Evolutionary conservation across 2,888 invertebrate genomes (phyloP).

Genomic region (Euproctis similis): DNA sequence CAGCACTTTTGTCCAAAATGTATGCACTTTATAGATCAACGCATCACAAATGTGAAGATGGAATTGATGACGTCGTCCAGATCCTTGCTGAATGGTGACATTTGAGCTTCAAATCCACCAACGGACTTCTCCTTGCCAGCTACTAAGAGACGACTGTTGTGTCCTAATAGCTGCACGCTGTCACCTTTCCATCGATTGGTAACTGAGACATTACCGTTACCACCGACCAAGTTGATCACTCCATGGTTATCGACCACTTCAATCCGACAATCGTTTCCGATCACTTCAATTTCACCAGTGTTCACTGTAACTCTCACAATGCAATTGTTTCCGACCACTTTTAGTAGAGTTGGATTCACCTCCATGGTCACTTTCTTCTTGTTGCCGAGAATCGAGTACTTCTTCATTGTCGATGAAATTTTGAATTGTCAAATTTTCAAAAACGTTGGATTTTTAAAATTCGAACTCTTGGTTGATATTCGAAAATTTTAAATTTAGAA

Average conservation of each 20-base stretch:
- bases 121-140: constrained; percentile 52
- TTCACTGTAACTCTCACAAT: constrained; percentile 52
- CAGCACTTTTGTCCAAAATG: constrained; percentile 26
- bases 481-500: constrained; percentile 6
- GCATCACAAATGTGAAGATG: constrained; percentile 67
- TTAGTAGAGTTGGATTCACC: constrained; percentile 48
- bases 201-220: constrained; percentile 50
- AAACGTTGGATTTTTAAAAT: too few species aligned
- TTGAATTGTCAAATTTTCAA: too few species aligned
- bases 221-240: constrained; percentile 55
- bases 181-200: constrained; percentile 52
- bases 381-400: constrained; percentile 62
- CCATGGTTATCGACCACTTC: constrained; percentile 58
- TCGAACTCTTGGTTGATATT: too few species aligned
- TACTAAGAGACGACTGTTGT: constrained; percentile 48
- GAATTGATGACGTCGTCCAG: constrained; percentile 67
- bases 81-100: constrained; percentile 66
- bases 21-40: constrained; percentile 36
- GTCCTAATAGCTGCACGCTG: constrained; percentile 51
- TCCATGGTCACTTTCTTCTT: constrained; percentile 72
- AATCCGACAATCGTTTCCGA: constrained; percentile 62
- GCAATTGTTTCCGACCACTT: constrained; percentile 63
- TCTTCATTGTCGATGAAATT: constrained; percentile 50
- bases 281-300: constrained; percentile 62
- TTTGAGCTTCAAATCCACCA: constrained; percentile 52